Base-by-base conservation (phyloP, 2,888 invertebrate genomes). In the Amphiduros pacificus region DNA sequence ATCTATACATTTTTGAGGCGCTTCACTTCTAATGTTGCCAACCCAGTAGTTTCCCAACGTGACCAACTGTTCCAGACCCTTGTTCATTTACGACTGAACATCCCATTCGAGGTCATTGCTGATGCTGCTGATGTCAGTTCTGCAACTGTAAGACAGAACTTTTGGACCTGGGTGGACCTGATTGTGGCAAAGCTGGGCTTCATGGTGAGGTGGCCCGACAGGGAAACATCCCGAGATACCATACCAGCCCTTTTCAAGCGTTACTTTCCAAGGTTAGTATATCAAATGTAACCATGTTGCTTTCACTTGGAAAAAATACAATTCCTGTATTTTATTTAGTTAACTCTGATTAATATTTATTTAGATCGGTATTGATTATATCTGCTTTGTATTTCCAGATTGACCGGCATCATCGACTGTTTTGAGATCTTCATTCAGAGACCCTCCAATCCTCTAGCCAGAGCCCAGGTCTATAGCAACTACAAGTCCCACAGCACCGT, bases 341-440 rank as follows among this genome's bases (percentile, higher is more conserved):
- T n/a, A n/a, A n/a, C n/a, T n/a, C n/a, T n/a, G n/a, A n/a, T n/a
- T n/a, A n/a, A n/a, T n/a, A n/a, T n/a, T n/a, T n/a, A n/a, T n/a
- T n/a, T n/a, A n/a, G n/a, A n/a, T n/a, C n/a, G n/a, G n/a, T n/a
- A n/a, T n/a, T n/a, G n/a, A n/a, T n/a, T n/a, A n/a, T n/a, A n/a
- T n/a, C n/a, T n/a, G n/a, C n/a, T n/a, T n/a, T n/a, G n/a, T n/a
- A n/a, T n/a, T n/a, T n/a, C n/a, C 2, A 20, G 32, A 31, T 24
- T 54, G 2, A 54, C 54, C 9, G 31, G 36, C 32, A 56, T 56
- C 3, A 56, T 56, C 22, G 56, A 56, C 27, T 56, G 56, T 26
- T 56, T 48, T 27, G 56, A 56, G 24, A 6, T 56, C 2, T 44
- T 44, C 11, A 56, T 56, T 56, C 44, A 56, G 27, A 2, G 2